Percentiles rank a stretch among this genome's conserved stretches.
These are phyloP conservation scores for Emydocephalus ijimae DNA, from an alignment of 2,113 vertebrate species.

Conservation along the genomic window DNA sequence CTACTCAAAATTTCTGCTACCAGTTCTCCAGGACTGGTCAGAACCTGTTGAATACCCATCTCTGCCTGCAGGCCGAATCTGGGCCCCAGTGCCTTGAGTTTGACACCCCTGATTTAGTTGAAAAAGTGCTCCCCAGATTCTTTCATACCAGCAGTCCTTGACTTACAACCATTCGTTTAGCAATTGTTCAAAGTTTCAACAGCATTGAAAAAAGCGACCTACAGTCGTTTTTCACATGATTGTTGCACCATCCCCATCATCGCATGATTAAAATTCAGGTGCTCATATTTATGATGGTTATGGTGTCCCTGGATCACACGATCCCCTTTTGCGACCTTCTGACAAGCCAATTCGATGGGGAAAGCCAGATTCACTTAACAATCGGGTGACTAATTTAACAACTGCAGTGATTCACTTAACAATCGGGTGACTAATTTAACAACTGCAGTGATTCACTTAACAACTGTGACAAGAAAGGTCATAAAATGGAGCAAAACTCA, in stretches of 20 bases:
- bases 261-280: not conserved
- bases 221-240: not conserved
- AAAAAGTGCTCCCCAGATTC: not conserved
- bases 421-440: too few species aligned
- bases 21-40: too few species aligned
- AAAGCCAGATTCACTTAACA: not conserved
- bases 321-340: not conserved
- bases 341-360: not conserved
- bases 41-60: too few species aligned
- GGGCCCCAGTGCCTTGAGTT: too few species aligned
- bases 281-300: not conserved
- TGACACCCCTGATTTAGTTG: too few species aligned
- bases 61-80: too few species aligned
- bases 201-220: not conserved
- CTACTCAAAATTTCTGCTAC: too few species aligned
- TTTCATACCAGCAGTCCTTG: not conserved
- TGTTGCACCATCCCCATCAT: not conserved
- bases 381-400: too few species aligned
- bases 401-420: too few species aligned
- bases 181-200: not conserved
- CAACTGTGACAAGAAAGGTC: not conserved
- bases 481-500: not conserved
- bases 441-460: too few species aligned
- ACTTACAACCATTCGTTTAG: not conserved
- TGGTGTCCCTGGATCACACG: too few species aligned